Percentiles rank a stretch among this genome's conserved stretches.
Conservation (phyloP, 2,888 invertebrate genomes). For the Sepioteuthis lessoniana region DNA sequence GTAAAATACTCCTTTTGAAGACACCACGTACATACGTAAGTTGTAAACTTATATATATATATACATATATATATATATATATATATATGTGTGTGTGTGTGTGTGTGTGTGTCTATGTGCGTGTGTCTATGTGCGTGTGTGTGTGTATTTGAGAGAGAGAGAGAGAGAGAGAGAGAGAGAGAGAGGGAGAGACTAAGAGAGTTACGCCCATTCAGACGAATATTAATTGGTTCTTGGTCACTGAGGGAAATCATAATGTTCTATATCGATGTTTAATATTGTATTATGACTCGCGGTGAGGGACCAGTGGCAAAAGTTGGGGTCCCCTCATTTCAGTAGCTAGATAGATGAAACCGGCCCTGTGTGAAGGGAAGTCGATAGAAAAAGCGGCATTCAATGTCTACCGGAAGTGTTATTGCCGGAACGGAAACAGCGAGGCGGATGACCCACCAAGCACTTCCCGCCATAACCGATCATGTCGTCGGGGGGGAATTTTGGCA, state of each 20-base stretch:
- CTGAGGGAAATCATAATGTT: background rate
- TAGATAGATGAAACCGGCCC: background rate
- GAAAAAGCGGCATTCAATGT: background rate
- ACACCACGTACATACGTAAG: too few species aligned
- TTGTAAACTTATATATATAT: too few species aligned
- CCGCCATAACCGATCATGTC: background rate
- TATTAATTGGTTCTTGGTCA: too few species aligned
- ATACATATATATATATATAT: background rate
- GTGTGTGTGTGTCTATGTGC: background rate
- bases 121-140: background rate
- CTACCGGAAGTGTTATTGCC: constrained; percentile 1
- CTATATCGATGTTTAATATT: background rate
- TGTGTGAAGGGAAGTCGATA: background rate
- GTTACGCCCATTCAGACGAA: too few species aligned
- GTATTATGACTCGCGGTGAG: background rate
- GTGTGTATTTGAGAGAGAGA: too few species aligned
- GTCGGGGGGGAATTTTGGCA: background rate
- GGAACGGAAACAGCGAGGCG: background rate
- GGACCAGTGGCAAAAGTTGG: background rate
- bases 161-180: too few species aligned
- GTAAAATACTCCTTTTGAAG: too few species aligned
- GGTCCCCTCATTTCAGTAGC: background rate
- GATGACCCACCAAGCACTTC: background rate
- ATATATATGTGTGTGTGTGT: background rate
- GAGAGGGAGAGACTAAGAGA: too few species aligned